Base-by-base conservation (phyloP, 23 tunicate genomes). In the Ciona savignyi region DNA sequence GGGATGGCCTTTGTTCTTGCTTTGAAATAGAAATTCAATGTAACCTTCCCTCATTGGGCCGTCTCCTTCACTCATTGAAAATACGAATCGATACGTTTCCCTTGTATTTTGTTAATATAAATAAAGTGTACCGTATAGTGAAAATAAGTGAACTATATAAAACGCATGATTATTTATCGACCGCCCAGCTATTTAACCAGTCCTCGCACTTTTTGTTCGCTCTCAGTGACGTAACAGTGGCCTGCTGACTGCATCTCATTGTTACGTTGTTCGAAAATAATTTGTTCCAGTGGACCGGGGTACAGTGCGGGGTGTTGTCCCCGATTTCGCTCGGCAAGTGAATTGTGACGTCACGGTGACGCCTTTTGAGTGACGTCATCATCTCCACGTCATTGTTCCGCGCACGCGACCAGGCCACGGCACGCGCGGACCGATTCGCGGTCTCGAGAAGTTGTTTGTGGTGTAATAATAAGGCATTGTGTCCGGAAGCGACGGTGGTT, bases 121-220 rank as follows among this genome's bases (percentile, higher is more conserved):
- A n/a, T n/a, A n/a, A n/a, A n/a, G n/a, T n/a, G n/a, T n/a, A n/a
- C n/a, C n/a, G n/a, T n/a, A n/a, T n/a, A n/a, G n/a, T n/a, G n/a
- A n/a, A n/a, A n/a, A n/a, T n/a, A n/a, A n/a, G n/a, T n/a, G n/a
- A n/a, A n/a, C n/a, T n/a, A n/a, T n/a, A n/a, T n/a, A n/a, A n/a
- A n/a, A n/a, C n/a, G n/a, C n/a, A n/a, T n/a, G n/a, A n/a, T n/a
- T n/a, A n/a, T n/a, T n/a, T n/a, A 24, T 81, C 85, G 26, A 72
- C 80, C 1, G 74, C 63, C 87, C 87, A 82, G 1, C 79, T 82
- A 33, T 68, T 67, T 48, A 82, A 82, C 87, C 87, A 82, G 3
- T 74, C 80, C 25, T 63, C 27, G 70, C 87, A 82, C 32, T 82
- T 82, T 48, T 76, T 66, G 70, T 67, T 74, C 27, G 70, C 83